Base-by-base conservation (phyloP, 2,113 vertebrate species). In the Bos taurus region DNA sequence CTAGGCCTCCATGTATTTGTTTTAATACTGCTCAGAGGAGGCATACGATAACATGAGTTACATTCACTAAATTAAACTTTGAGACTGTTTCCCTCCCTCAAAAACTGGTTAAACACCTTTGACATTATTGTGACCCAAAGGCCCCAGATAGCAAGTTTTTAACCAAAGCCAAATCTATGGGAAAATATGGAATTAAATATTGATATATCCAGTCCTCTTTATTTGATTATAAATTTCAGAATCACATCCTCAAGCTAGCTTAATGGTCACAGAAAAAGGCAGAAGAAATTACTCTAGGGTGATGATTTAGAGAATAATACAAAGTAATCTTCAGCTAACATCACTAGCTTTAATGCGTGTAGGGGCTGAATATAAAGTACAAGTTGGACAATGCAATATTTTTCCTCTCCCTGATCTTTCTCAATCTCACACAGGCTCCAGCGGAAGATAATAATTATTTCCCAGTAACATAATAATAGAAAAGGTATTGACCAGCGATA, bases 391-490 rank as follows among this genome's bases (percentile, higher is more conserved):
- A 84, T 56, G 26, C 7, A 62, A 11, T 43, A 33, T 52, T 86
- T 90, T 96, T 81, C 81, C 50, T 71, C 54, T 86, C 36, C 30
- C 9, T 7, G 30, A 28, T 93, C 60, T 90, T 95, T 94, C 56
- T 91, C 59, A 21, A 74, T 94, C 71, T 94, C 16, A 0, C 91
- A 87, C 40, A 95, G 94, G 89, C 62, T 83, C 21, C 1, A 43
- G 82, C 54, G 89, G 97, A 96, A 86, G 94, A 90, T 83, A 97
- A 97, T 98, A 94, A 97, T 97, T 95, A 97, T 97, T 96, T 98
- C 86, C 93, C 46, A 91, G 91, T 93, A 97, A 95, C 95, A 95
- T 97, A 97, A 97, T 97, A 98, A 98, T 87, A 95, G 97, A 93
- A 95, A 95, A 95, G 94, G 67, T 97, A 98, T 96, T 98, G 98